These are phyloP conservation scores for Pseudococcus viburni DNA, from an alignment of 2,888 invertebrate species.

Conservation along the genomic window DNA sequence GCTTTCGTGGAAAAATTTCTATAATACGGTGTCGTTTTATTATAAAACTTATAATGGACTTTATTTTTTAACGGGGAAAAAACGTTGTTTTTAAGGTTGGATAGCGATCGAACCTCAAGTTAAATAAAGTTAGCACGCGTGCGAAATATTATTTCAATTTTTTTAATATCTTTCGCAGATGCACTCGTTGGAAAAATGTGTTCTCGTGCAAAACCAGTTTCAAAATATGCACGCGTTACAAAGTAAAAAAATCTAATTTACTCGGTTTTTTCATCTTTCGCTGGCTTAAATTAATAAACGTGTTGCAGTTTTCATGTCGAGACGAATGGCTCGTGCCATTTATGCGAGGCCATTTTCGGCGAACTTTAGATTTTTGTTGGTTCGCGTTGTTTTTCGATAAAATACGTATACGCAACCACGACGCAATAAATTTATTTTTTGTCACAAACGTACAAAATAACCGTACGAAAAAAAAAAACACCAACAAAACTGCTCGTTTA, in stretches of 20 bases:
- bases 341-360: not conserved
- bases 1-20: slow-evolving; percentile 32
- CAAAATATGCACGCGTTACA: too few species aligned
- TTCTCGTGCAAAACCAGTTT: too few species aligned
- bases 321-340: not conserved
- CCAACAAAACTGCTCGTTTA: not conserved
- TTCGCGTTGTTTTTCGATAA: slow-evolving; percentile 11
- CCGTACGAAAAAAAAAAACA: not conserved
- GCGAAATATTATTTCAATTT: not conserved
- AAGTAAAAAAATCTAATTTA: too few species aligned
- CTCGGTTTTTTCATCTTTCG: too few species aligned
- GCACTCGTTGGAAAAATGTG: too few species aligned
- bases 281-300: not conserved
- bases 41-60: slow-evolving; percentile 23
- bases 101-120: not conserved
- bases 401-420: not conserved
- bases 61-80: not conserved
- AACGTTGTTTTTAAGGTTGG: not conserved
- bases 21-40: slow-evolving; percentile 19
- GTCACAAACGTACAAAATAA: not conserved
- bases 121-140: not conserved
- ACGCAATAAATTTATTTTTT: slow-evolving; percentile 40
- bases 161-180: too few species aligned
- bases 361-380: not conserved
- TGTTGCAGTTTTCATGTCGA: not conserved